These are phyloP conservation scores for Lithophane leautieri DNA, from an alignment of 2,888 invertebrate genomes.

Conservation along the genomic window DNA sequence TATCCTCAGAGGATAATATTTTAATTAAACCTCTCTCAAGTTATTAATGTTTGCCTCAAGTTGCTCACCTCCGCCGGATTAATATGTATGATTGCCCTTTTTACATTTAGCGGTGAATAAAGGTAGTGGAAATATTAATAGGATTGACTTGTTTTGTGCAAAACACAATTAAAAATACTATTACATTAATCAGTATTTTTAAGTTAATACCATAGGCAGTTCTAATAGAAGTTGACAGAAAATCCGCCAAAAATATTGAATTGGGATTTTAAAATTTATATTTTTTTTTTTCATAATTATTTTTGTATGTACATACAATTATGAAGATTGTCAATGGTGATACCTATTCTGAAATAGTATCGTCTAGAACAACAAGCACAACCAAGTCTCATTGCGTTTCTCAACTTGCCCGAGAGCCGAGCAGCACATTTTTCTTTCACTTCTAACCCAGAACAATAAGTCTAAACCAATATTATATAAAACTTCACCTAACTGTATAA, in stretches of 20 bases:
- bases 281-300: too few relatives aligned
- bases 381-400: neutral
- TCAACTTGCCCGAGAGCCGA: neutral
- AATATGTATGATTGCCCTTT: slow-evolving; percentile 60
- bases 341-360: too few relatives aligned
- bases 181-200: too few relatives aligned
- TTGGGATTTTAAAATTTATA: too few relatives aligned
- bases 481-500: slow-evolving; percentile 37
- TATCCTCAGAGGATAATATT: slow-evolving; percentile 66
- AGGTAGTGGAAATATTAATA: slow-evolving; percentile 19
- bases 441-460: slow-evolving; percentile 30
- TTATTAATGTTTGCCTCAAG: slow-evolving; percentile 50
- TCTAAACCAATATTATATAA: slow-evolving; percentile 44
- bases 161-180: neutral
- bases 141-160: neutral
- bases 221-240: too few relatives aligned
- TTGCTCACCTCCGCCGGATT: slow-evolving; percentile 53
- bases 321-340: too few relatives aligned
- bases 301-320: too few relatives aligned
- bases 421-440: slow-evolving; percentile 5
- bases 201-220: too few relatives aligned
- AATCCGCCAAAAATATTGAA: too few relatives aligned
- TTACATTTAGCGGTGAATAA: slow-evolving; percentile 39
- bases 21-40: slow-evolving; percentile 60
- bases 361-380: too few relatives aligned